Percentiles rank a stretch among this genome's conserved stretches.
phyloP scores from a whole-genome alignment of 1,140 invertebrate genomes.

The Metaphire vulgaris region DNA sequence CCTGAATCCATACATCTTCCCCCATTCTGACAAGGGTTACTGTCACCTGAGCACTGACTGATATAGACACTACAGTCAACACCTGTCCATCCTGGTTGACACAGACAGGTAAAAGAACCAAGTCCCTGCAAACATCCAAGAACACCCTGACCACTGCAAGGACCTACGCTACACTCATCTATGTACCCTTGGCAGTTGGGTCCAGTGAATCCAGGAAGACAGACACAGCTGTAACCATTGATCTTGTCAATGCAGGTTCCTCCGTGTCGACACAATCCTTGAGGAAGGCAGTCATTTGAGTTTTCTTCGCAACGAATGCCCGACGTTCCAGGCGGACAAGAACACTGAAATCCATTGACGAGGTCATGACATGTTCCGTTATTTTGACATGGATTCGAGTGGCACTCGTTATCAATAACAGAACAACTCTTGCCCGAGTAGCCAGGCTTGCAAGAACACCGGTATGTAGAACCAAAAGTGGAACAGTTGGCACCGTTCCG shows the following conservation, averaged over 20 bases:
- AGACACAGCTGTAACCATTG: constrained; percentile 48
- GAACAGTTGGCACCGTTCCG: constrained; percentile 31
- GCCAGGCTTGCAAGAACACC: constrained; percentile 19
- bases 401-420: constrained; percentile 42
- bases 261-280: constrained; percentile 4
- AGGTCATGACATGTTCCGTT: constrained; percentile 28
- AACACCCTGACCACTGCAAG: constrained; percentile 73
- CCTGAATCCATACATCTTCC: constrained; percentile 60
- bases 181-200: constrained; percentile 60
- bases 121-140: constrained; percentile 71
- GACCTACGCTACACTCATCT: constrained; percentile 75
- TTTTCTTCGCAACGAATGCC: constrained; percentile 55
- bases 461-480: constrained; percentile 16
- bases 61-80: constrained; percentile 67
- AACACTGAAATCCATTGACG: constrained; percentile 29
- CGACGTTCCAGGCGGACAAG: constrained; percentile 6
- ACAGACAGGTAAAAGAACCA: constrained; percentile 92
- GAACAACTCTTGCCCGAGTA: constrained; percentile 40
- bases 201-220: constrained; percentile 75
- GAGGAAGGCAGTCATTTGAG: constrained; percentile 48
- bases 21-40: constrained; percentile 71
- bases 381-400: constrained; percentile 30
- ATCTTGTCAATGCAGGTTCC: constrained; percentile 11
- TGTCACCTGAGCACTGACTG: constrained; percentile 55
- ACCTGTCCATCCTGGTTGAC: constrained; percentile 82